Conservation (phyloP, 2,113 vertebrate species). For the Grammatotria lemairii region DNA sequence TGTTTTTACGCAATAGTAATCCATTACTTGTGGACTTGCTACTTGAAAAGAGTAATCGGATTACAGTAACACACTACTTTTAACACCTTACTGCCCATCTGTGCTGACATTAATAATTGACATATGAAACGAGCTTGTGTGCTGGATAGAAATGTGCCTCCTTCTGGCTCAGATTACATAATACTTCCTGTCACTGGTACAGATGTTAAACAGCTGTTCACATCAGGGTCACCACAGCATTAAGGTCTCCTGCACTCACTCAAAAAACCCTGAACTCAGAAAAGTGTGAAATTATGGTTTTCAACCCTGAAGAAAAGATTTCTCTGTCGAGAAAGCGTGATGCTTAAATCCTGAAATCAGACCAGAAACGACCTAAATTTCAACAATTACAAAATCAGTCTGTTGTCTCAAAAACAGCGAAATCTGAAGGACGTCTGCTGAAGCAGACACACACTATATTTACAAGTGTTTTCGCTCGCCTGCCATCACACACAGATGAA, state of each 20-base stretch:
- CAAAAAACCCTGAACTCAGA: background rate
- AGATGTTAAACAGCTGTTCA: background rate
- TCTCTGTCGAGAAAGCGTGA: background rate
- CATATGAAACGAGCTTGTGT: background rate
- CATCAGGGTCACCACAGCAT: background rate
- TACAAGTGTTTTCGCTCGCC: fast-evolving
- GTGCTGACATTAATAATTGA: background rate
- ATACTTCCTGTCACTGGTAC: background rate
- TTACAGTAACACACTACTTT: background rate
- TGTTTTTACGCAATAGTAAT: background rate
- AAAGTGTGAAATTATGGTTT: background rate
- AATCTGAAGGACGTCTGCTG: background rate
- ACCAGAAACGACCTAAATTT: fast-evolving
- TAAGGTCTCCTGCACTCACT: background rate
- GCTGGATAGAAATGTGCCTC: background rate
- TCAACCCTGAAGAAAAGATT: background rate
- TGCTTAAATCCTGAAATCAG: background rate
- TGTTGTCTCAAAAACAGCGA: fast-evolving
- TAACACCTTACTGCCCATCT: fast-evolving
- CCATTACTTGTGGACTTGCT: background rate
- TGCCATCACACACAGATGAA: background rate
- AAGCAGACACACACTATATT: background rate
- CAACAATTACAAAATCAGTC: background rate
- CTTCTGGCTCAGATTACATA: background rate
- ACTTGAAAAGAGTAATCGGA: background rate